Evolutionary conservation across 2,888 invertebrate genomes (phyloP).

Genomic region (Acrobasis consociella): DNA sequence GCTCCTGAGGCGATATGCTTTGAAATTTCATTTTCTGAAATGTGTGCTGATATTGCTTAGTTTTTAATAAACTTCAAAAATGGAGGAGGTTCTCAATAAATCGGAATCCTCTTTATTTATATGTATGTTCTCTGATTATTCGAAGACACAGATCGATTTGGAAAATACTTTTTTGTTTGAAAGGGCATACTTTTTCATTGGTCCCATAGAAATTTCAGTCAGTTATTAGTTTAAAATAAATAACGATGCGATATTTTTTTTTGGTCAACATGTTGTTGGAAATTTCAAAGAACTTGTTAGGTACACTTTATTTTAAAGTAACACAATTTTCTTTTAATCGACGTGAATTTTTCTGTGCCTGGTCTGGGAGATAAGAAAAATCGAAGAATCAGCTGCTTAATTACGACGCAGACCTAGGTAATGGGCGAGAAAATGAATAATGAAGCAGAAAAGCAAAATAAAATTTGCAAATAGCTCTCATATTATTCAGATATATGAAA

Average conservation of each 20-base stretch:
- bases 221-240: too few relatives aligned
- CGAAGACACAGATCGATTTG: too few relatives aligned
- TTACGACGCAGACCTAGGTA: too few relatives aligned
- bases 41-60: conserved; percentile 8
- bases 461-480: too few relatives aligned
- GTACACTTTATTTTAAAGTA: too few relatives aligned
- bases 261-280: neutral
- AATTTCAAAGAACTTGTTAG: neutral
- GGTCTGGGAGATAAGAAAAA: neutral
- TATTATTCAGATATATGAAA: neutral
- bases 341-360: neutral
- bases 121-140: too few relatives aligned
- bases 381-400: neutral
- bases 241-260: neutral
- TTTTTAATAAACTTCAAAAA: too few relatives aligned
- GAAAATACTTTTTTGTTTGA: too few relatives aligned
- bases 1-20: conserved; percentile 25
- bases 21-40: conserved; percentile 23
- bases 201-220: too few relatives aligned
- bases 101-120: too few relatives aligned
- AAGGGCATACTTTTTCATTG: too few relatives aligned
- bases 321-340: neutral
- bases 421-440: neutral
- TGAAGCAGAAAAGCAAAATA: neutral
- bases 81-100: too few relatives aligned